Evolutionary conservation across 2,888 invertebrate species (phyloP).

Genomic region (Caenorhabditis afra): DNA sequence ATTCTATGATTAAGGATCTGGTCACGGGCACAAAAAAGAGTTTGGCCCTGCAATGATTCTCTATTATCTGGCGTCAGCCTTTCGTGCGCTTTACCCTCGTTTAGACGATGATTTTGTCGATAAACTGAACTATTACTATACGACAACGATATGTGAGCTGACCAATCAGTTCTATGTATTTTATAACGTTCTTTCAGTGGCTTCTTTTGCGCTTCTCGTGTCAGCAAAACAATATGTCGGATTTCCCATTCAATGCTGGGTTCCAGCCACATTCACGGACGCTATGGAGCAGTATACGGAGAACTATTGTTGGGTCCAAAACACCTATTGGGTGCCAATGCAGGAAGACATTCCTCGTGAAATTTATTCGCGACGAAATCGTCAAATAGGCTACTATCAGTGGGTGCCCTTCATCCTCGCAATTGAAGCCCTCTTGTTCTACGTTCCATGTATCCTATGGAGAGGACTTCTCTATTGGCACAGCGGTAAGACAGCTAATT

Average conservation of each 20-base stretch:
- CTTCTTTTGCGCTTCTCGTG: constrained; percentile 80
- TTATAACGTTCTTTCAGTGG: constrained; percentile 69
- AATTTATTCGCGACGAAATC: constrained; percentile 80
- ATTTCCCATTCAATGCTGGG: constrained; percentile 81
- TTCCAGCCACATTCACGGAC: constrained; percentile 81
- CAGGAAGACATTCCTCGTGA: constrained; percentile 80
- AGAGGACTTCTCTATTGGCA: constrained; percentile 80
- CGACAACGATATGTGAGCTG: constrained; percentile 79
- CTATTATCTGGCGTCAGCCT: constrained; percentile 80
- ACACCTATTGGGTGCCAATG: constrained; percentile 81
- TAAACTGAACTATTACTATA: constrained; percentile 81
- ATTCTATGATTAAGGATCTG: constrained; percentile 60
- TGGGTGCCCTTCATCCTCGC: constrained; percentile 80
- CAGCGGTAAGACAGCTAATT: constrained; percentile 78
- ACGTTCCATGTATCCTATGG: constrained; percentile 81
- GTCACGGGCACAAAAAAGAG: constrained; percentile 81
- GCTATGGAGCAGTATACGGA: constrained; percentile 81
- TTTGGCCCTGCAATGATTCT: constrained; percentile 81
- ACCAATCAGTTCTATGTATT: background rate
- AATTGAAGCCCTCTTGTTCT: constrained; percentile 80
- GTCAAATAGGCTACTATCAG: constrained; percentile 81
- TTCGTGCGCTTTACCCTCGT: constrained; percentile 80
- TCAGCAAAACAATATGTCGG: constrained; percentile 81
- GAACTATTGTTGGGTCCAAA: constrained; percentile 80
- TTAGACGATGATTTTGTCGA: constrained; percentile 81